Evolutionary conservation across 2,888 invertebrate genomes (phyloP).

Genomic region (Pollenia labialis): DNA sequence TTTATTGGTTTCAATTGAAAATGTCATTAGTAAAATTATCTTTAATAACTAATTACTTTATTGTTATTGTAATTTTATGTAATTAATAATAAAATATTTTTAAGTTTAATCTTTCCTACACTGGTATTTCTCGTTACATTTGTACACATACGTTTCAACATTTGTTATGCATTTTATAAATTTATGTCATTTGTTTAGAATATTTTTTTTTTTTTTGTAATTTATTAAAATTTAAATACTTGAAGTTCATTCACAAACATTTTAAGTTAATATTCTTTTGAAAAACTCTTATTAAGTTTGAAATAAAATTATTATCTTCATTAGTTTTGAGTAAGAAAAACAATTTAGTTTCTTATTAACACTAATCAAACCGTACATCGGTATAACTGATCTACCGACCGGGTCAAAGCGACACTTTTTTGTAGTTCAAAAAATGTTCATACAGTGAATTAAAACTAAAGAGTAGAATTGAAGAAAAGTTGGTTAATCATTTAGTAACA

Average conservation of each 20-base stretch:
- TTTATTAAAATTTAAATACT: constrained; percentile 13
- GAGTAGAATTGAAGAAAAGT: no score
- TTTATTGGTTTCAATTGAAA: constrained; percentile 11
- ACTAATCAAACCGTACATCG: background rate
- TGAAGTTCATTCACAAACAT: background rate
- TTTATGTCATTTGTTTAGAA: background rate
- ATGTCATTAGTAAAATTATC: constrained; percentile 6
- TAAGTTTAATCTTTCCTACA: background rate
- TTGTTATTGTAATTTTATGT: background rate
- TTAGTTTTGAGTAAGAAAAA: background rate
- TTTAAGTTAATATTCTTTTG: background rate
- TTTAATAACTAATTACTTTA: background rate
- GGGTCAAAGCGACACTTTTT: no score
- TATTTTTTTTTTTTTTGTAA: background rate
- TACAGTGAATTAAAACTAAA: no score
- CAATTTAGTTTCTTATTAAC: background rate
- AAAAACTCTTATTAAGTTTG: background rate
- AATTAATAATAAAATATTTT: background rate
- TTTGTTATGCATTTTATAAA: background rate
- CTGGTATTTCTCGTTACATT: background rate
- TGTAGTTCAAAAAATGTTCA: no score
- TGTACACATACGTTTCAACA: background rate
- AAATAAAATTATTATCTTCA: background rate
- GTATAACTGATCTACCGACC: background rate
- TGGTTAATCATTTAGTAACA: no score